A percentile compares a stretch with the other conserved stretches of the same genome.
Evolutionary conservation across 2,797 vertebrate genomes (phyloP).

Genomic region (Bradypodion ventrale): DNA sequence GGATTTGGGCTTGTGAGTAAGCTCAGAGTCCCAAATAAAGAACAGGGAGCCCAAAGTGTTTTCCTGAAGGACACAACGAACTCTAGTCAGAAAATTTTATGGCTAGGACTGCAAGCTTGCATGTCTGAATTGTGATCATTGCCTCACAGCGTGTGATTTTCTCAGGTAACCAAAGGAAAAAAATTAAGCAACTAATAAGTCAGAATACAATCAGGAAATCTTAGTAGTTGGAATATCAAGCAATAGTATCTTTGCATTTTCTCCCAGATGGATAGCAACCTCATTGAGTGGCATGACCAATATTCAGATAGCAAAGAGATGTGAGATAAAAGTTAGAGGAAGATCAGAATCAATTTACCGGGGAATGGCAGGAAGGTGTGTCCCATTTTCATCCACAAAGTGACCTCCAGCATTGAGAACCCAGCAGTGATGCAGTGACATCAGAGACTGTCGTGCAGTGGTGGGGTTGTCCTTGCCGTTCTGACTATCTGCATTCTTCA

Average conservation of each 20-base stretch:
- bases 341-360: conserved; percentile 76
- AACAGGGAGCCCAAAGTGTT: neutral
- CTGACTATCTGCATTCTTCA: conserved; percentile 96
- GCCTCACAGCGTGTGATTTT: neutral
- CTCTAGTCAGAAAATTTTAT: neutral
- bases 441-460: conserved; percentile 88
- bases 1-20: neutral
- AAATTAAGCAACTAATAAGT: neutral
- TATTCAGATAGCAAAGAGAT: neutral
- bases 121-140: too few relatives aligned
- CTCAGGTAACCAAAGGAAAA: neutral
- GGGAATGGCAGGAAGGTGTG: conserved; percentile 90
- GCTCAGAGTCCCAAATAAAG: neutral
- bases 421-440: conserved; percentile 98
- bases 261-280: neutral
- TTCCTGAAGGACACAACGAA: neutral
- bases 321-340: neutral
- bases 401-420: conserved; percentile 93
- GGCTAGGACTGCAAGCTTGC: neutral
- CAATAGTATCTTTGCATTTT: neutral
- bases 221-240: neutral
- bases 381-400: conserved; percentile 93
- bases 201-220: neutral
- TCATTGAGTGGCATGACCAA: too few relatives aligned
- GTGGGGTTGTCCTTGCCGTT: conserved; percentile 96